These are phyloP conservation scores for Lacerta agilis DNA, from an alignment of 2,797 vertebrate species.

Conservation along the genomic window DNA sequence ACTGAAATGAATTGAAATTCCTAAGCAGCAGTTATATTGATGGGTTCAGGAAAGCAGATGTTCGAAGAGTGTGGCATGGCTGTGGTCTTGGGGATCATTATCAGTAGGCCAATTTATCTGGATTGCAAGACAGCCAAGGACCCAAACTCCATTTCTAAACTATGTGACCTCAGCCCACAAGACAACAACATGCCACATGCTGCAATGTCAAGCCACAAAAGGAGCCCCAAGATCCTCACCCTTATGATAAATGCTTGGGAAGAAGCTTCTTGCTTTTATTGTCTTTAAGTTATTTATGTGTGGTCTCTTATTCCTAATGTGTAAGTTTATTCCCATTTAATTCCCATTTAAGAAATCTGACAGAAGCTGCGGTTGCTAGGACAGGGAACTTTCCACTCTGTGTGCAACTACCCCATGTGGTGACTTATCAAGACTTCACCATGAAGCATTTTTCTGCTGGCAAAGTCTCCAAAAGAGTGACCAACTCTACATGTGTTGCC, in stretches of 20 bases:
- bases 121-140: not conserved
- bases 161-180: not conserved
- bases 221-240: not conserved
- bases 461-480: not conserved
- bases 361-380: not conserved
- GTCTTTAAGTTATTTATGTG: not conserved
- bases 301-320: not conserved
- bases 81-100: not conserved
- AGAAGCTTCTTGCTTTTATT: not conserved
- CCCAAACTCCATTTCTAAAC: not conserved
- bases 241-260: not conserved
- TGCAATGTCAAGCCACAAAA: not conserved
- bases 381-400: not conserved
- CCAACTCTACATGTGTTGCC: not conserved
- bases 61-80: not conserved
- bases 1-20: not conserved
- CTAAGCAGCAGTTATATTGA: not conserved
- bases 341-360: not conserved
- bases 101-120: not conserved
- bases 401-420: not conserved
- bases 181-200: not conserved
- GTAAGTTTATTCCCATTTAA: not conserved
- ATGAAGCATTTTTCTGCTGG: not conserved
- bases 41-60: conserved; percentile 26
- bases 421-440: not conserved